Evolutionary conservation across 1,140 invertebrate species (phyloP).

Genomic region (Heliconius melpomene): DNA sequence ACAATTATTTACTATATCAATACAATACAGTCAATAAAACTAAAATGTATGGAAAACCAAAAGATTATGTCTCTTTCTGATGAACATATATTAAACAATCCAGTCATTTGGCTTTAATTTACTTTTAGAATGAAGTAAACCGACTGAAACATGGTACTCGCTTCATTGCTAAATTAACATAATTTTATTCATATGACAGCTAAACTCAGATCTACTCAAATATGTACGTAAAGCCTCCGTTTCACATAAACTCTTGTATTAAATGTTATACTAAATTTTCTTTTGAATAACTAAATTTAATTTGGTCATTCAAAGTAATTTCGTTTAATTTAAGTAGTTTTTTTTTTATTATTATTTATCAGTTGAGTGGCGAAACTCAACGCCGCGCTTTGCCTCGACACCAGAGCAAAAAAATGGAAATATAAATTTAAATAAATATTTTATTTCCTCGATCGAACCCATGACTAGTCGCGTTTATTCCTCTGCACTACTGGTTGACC

Average conservation of each 20-base stretch:
- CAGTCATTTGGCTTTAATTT: not conserved
- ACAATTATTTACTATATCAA: slow-evolving; percentile 13
- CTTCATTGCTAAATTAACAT: slow-evolving; percentile 5
- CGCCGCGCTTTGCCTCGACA: no score
- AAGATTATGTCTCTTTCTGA: no score
- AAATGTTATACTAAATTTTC: not conserved
- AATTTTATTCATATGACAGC: slow-evolving; percentile 5
- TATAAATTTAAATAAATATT: no score
- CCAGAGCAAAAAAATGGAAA: no score
- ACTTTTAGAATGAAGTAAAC: not conserved
- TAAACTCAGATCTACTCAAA: not conserved
- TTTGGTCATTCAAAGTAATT: not conserved
- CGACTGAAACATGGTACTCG: not conserved
- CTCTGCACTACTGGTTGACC: no score
- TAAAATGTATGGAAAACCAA: no score
- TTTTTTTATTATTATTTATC: no score
- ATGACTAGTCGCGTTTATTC: no score
- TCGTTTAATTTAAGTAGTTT: no score
- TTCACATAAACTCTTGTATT: not conserved
- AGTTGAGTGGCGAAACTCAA: no score
- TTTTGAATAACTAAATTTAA: not conserved
- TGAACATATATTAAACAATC: no score
- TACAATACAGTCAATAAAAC: not conserved
- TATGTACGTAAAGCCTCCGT: not conserved
- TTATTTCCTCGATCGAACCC: no score